phyloP scores from a whole-genome alignment of 2,113 vertebrate genomes.

The Gadus macrocephalus region DNA sequence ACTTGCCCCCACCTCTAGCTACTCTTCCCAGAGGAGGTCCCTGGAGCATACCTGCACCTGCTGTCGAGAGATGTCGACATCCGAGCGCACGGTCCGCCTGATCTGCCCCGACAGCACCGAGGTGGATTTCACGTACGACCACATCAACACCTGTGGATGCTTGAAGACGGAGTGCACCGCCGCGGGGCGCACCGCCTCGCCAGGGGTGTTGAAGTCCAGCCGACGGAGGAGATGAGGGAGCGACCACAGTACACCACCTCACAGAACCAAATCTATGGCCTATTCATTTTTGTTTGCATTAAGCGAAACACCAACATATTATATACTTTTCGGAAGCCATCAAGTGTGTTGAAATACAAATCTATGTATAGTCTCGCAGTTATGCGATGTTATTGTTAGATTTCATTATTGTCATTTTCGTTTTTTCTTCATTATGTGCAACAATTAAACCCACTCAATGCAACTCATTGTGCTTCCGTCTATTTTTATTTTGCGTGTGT shows the following conservation, averaged over 20 bases:
- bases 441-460: too few relatives aligned
- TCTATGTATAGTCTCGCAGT: too few relatives aligned
- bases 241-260: background rate
- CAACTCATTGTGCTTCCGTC: too few relatives aligned
- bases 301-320: too few relatives aligned
- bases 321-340: too few relatives aligned
- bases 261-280: background rate
- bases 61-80: constrained; percentile 55
- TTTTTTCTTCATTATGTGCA: too few relatives aligned
- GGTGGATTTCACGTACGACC: constrained; percentile 50
- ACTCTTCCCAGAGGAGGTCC: constrained; percentile 26
- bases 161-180: constrained; percentile 41
- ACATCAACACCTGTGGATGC: constrained; percentile 59
- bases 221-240: constrained; percentile 18
- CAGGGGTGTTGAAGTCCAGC: background rate
- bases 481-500: too few relatives aligned
- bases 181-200: background rate
- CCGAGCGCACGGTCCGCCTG: constrained; percentile 44
- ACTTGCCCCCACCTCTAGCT: constrained; percentile 39
- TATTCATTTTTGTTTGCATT: too few relatives aligned
- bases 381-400: too few relatives aligned
- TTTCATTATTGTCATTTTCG: too few relatives aligned
- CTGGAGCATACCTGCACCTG: constrained; percentile 62
- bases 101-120: constrained; percentile 45
- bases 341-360: too few relatives aligned